These are phyloP conservation scores for Dendrolimus kikuchii DNA, from an alignment of 1,140 invertebrate genomes.

Conservation along the genomic window DNA sequence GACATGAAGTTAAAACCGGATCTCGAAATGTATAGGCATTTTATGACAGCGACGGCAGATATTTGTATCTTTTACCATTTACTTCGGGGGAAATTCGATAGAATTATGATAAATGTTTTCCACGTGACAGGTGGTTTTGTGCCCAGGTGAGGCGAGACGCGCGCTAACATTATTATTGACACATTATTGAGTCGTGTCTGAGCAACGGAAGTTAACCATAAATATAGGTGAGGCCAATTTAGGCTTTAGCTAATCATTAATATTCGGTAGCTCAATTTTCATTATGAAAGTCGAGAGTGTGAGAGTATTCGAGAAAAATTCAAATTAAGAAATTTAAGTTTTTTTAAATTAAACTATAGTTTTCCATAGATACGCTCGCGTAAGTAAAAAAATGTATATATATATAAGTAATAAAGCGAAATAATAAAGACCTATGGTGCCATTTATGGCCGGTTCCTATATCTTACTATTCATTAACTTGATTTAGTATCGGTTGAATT, in stretches of 20 bases:
- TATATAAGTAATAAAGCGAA: too few relatives aligned
- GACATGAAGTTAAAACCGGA: too few relatives aligned
- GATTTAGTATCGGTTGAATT: too few relatives aligned
- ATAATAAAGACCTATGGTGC: too few relatives aligned
- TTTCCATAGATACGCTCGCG: too few relatives aligned
- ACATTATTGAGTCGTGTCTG: conserved; percentile 34
- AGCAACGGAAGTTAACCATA: conserved; percentile 18
- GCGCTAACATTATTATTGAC: conserved; percentile 38
- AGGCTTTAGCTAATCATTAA: background rate
- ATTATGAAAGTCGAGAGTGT: too few relatives aligned
- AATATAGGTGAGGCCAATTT: conserved; percentile 11
- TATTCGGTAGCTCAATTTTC: background rate
- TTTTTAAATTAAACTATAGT: too few relatives aligned
- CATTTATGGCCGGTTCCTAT: too few relatives aligned
- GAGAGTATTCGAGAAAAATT: too few relatives aligned
- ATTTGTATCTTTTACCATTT: conserved; percentile 9
- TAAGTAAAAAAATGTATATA: too few relatives aligned
- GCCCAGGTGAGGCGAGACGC: conserved; percentile 20
- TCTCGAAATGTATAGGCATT: background rate
- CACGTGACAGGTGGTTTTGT: conserved; percentile 41
- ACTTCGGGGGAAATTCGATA: conserved; percentile 20
- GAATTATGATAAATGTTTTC: conserved; percentile 50
- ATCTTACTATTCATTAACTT: too few relatives aligned
- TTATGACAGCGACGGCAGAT: conserved; percentile 1
- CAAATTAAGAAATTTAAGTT: too few relatives aligned